phyloP scores from a whole-genome alignment of 2,888 invertebrate species.

The Anoplius nigerrimus region DNA sequence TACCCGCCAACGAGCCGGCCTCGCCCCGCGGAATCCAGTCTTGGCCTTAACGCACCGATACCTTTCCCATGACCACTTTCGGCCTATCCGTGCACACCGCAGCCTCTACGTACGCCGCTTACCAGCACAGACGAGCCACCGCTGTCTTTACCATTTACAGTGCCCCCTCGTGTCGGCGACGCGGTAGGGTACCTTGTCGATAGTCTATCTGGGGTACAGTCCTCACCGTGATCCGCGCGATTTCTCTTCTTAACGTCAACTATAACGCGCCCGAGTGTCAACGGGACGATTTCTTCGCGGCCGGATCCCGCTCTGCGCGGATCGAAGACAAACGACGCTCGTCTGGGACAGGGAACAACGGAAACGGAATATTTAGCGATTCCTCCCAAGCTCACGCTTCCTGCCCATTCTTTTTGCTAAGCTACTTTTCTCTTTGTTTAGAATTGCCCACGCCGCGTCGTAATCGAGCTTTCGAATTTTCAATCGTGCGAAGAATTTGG shows the following conservation, averaged over 20 bases:
- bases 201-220: conserved; percentile 50
- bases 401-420: too few relatives aligned
- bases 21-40: conserved; percentile 70
- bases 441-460: too few relatives aligned
- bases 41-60: conserved; percentile 68
- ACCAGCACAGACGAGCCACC: conserved; percentile 20
- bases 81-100: conserved; percentile 53
- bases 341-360: too few relatives aligned
- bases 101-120: conserved; percentile 3
- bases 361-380: too few relatives aligned
- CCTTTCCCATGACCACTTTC: conserved; percentile 66
- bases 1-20: conserved; percentile 71
- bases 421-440: too few relatives aligned
- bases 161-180: conserved; percentile 54
- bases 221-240: conserved; percentile 44
- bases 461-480: not conserved
- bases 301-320: not conserved
- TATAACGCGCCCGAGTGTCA: conserved; percentile 23
- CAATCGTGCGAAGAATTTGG: not conserved
- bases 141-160: conserved; percentile 59
- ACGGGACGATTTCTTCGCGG: conserved; percentile 39
- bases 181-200: conserved; percentile 60
- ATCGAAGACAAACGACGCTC: too few relatives aligned
- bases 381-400: too few relatives aligned
- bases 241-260: conserved; percentile 32